Base-by-base conservation (phyloP, 2,888 invertebrate genomes). In the Cabera pusaria region DNA sequence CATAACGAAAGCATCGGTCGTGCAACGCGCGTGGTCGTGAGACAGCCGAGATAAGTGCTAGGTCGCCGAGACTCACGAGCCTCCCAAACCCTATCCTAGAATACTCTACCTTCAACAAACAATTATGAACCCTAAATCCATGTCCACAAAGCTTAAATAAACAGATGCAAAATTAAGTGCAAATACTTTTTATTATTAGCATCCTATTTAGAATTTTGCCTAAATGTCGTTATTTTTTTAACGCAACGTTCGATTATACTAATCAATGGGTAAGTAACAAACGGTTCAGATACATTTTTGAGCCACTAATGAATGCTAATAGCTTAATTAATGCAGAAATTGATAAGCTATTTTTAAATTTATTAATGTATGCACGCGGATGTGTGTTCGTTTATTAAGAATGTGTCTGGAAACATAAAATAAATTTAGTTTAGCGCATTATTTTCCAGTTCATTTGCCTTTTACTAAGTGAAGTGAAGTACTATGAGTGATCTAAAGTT, bases 31-130 rank as follows among this genome's bases (percentile, higher is more conserved):
- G 78, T 76, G 74, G 72, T 85, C 85, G 86, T 86, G 85, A 84
- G 82, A 80, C 72, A 74, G 69, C 34, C 63, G 67, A 81, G 84
- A 85, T 85, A 84, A 83, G 77, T 81, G 72, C 78, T 79, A 80
- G 84, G 85, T 85, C 85, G 84, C 72, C 42, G 34, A 61, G 40
- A 50, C 55, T 29, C 40, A 25, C 31, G 24, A 41, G 25, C 26
- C 41, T n/a, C n/a, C 64, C 71, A 63, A 64, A 48, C 39, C 44
- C 45, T 44, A 45, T 32, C 41, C 29, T 27, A 39, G 31, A 41
- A 44, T 47, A 33, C 26, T 33, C 32, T 9, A 24, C 42, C 33
- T 33, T 19, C 12, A 6, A 28, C n/a, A 18, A 26, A 32, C 5
- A 18, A 43, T 41, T 29, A 5, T 21, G 17, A 36, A 32, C 32